Evolutionary conservation across 2,797 vertebrate genomes (phyloP).

Genomic region (Rhynchotus rufescens): DNA sequence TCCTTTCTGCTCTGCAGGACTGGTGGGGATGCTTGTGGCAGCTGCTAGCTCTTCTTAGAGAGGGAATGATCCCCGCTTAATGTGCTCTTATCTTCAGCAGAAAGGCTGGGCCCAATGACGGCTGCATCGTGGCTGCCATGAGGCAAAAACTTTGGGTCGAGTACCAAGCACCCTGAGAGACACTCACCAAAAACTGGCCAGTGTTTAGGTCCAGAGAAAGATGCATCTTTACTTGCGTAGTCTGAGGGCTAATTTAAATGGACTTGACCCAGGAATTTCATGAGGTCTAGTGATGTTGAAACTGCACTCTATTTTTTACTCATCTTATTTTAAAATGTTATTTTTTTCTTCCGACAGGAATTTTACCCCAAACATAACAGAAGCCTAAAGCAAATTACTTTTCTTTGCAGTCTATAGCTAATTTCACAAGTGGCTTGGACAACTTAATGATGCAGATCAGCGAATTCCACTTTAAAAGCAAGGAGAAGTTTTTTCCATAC

Average conservation of each 20-base stretch:
- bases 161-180: neutral
- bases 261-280: neutral
- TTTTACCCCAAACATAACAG: neutral
- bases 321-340: neutral
- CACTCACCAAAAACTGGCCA: neutral
- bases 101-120: neutral
- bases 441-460: neutral
- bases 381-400: neutral
- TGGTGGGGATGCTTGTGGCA: neutral
- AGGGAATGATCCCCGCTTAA: neutral
- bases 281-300: neutral
- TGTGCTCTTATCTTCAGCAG: neutral
- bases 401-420: neutral
- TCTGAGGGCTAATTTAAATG: neutral
- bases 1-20: neutral
- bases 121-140: rapidly evolving
- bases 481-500: neutral
- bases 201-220: neutral
- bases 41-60: neutral
- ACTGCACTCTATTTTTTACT: neutral
- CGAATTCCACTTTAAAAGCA: neutral
- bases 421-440: neutral
- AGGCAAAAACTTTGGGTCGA: neutral
- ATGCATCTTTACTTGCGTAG: neutral
- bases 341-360: neutral